Percentiles rank a stretch among this genome's conserved stretches.
phyloP scores from a whole-genome alignment of 2,888 invertebrate species.

The Cheilosia soror region DNA sequence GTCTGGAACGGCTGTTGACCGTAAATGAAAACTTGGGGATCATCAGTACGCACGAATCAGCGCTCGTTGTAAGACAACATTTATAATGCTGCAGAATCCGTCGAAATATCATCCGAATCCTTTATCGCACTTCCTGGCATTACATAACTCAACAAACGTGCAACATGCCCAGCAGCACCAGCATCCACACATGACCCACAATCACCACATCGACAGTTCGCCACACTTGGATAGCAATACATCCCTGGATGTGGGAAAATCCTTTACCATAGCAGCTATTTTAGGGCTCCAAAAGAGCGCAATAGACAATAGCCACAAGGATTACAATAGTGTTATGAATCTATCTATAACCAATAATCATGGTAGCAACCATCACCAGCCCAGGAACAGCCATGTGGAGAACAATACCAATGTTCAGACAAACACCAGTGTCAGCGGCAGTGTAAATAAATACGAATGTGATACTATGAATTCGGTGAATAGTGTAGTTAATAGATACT shows the following conservation, averaged over 20 bases:
- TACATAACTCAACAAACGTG: constrained; percentile 80
- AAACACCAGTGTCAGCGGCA: constrained; percentile 62
- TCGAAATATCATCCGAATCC: constrained; percentile 84
- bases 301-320: constrained; percentile 79
- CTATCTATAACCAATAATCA: constrained; percentile 81
- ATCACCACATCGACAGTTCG: constrained; percentile 67
- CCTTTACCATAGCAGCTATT: constrained; percentile 95
- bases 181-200: constrained; percentile 65
- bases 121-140: constrained; percentile 83
- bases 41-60: constrained; percentile 64
- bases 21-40: constrained; percentile 25
- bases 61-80: constrained; percentile 53
- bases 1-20: constrained; percentile 63
- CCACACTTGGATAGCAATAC: constrained; percentile 78
- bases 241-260: constrained; percentile 86
- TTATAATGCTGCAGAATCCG: constrained; percentile 83
- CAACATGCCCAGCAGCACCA: constrained; percentile 70
- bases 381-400: constrained; percentile 31
- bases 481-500: constrained; percentile 76
- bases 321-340: constrained; percentile 83
- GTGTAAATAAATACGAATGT: constrained; percentile 82
- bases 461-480: constrained; percentile 79
- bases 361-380: constrained; percentile 53
- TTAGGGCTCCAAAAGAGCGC: constrained; percentile 88
- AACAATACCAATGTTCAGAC: constrained; percentile 13